Conservation (phyloP, 2,797 vertebrate genomes). For the Chiloscyllium punctatum region DNA sequence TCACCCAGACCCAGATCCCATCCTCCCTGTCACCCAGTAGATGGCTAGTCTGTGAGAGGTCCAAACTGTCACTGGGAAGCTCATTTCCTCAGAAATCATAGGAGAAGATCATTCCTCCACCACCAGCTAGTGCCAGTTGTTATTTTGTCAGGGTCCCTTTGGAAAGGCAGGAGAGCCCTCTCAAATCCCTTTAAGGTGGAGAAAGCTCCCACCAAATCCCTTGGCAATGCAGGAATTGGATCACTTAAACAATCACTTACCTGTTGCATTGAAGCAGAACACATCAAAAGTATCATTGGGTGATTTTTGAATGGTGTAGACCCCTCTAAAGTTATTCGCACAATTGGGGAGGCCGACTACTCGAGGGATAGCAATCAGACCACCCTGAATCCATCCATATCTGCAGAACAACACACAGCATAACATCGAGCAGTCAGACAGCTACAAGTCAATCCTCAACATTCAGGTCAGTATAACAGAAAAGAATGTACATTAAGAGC, state of each 20-base stretch:
- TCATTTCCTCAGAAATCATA: not conserved
- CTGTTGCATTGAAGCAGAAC: constrained; percentile 71
- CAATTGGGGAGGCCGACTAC: constrained; percentile 61
- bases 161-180: not conserved
- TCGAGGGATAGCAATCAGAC: constrained; percentile 65
- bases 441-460: not conserved
- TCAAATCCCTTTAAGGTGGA: not conserved
- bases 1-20: not conserved
- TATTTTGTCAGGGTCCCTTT: not conserved
- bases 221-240: not conserved
- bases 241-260: constrained; percentile 51
- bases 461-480: not conserved
- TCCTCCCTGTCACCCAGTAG: not conserved
- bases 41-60: not conserved
- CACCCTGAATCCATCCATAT: constrained; percentile 68
- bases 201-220: not conserved
- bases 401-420: constrained; percentile 53
- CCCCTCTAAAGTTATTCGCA: constrained; percentile 62
- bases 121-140: not conserved
- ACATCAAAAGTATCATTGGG: constrained; percentile 54
- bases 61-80: not conserved
- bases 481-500: not conserved
- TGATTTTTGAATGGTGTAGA: constrained; percentile 49
- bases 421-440: not conserved
- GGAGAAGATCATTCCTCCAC: not conserved